Evolutionary conservation across 2,797 vertebrate genomes (phyloP).

Genomic region (Thunnus albacares): DNA sequence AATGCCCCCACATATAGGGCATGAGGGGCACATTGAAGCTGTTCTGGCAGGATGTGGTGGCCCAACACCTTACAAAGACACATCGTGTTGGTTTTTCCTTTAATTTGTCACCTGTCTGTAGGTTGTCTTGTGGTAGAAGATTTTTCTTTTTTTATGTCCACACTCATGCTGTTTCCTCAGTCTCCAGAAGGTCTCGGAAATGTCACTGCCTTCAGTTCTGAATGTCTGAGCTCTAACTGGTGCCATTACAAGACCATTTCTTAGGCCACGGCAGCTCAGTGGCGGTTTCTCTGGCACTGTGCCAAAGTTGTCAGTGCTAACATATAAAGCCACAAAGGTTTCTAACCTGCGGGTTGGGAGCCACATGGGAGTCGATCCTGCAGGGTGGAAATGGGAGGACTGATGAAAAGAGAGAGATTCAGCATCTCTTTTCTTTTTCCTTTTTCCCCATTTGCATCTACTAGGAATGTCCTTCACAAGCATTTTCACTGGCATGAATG

Average conservation of each 20-base stretch:
- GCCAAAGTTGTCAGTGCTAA: constrained; percentile 54
- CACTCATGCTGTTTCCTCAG: constrained; percentile 53
- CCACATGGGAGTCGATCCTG: background rate
- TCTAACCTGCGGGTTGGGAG: constrained; percentile 25
- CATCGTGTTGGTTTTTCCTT: too few species aligned
- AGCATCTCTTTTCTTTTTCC: background rate
- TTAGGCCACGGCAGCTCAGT: constrained; percentile 56
- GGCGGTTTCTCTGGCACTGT: constrained; percentile 47
- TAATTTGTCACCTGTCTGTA: too few species aligned
- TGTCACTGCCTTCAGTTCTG: constrained; percentile 67
- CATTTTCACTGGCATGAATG: background rate
- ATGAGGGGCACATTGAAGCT: too few species aligned
- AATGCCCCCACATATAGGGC: too few species aligned
- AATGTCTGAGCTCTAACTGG: constrained; percentile 49
- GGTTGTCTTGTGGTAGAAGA: background rate
- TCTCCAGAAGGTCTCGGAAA: constrained; percentile 69
- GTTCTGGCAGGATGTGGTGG: too few species aligned
- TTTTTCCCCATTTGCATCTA: background rate
- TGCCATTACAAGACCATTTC: constrained; percentile 61
- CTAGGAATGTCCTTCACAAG: background rate
- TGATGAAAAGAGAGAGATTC: constrained; percentile 6
- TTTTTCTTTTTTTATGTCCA: constrained; percentile 27
- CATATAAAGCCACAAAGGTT: constrained; percentile 36
- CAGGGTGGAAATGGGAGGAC: background rate
- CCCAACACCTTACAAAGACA: too few species aligned